A percentile compares a stretch with the other conserved stretches of the same genome.
Conservation (phyloP, 2,797 vertebrate species). For the Sebastes melanostomus region DNA sequence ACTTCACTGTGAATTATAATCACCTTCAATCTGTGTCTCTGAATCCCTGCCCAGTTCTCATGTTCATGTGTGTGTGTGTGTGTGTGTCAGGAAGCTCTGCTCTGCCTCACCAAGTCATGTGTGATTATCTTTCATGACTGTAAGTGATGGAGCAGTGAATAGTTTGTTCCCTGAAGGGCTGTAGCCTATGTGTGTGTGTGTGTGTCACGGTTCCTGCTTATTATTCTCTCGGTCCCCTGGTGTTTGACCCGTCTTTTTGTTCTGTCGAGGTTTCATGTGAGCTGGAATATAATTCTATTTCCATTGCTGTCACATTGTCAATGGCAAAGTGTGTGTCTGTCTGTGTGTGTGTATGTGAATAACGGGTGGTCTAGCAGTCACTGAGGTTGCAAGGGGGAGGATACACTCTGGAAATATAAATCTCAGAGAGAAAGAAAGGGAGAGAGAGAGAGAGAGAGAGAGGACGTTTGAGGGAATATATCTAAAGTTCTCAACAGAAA, state of each 20-base stretch:
- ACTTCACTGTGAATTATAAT: slow-evolving; percentile 73
- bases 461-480: neutral
- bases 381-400: slow-evolving; percentile 16
- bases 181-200: neutral
- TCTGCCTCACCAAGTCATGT: slow-evolving; percentile 39
- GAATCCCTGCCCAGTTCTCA: slow-evolving; percentile 58
- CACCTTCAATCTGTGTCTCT: slow-evolving; percentile 70
- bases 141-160: slow-evolving; percentile 59
- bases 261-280: slow-evolving; percentile 59
- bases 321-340: slow-evolving; percentile 28
- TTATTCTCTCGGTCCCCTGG: slow-evolving; percentile 54
- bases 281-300: slow-evolving; percentile 65
- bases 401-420: slow-evolving; percentile 46
- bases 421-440: neutral
- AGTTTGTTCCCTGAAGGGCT: slow-evolving; percentile 40
- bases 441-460: neutral
- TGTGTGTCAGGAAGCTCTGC: slow-evolving; percentile 20
- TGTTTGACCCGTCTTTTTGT: slow-evolving; percentile 63
- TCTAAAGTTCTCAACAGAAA: neutral
- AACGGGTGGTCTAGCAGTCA: slow-evolving; percentile 40
- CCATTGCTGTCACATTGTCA: slow-evolving; percentile 61
- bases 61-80: slow-evolving; percentile 22
- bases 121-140: slow-evolving; percentile 52
- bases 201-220: slow-evolving; percentile 42
- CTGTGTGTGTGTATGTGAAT: slow-evolving; percentile 18